Evolutionary conservation across 1,140 invertebrate species (phyloP).

Genomic region (Telenomus remus): DNA sequence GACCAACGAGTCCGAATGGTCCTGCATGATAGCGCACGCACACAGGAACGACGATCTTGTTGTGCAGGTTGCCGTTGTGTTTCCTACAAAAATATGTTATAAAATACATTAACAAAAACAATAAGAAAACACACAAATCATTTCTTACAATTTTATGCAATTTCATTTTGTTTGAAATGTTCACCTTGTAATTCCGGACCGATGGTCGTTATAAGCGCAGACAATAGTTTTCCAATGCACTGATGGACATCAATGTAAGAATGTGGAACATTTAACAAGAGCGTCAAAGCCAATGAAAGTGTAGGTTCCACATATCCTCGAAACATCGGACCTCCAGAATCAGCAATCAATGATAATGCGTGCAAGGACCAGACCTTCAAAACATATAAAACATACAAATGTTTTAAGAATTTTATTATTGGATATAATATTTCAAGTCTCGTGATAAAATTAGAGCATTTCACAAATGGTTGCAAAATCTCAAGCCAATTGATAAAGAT

Average conservation of each 20-base stretch:
- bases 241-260: constrained; percentile 95
- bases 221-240: constrained; percentile 94
- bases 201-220: constrained; percentile 96
- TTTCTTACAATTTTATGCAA: no score
- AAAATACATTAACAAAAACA: not conserved
- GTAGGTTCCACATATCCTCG: constrained; percentile 96
- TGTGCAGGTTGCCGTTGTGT: constrained; percentile 81
- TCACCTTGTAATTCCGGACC: constrained; percentile 96
- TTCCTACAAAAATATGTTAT: constrained; percentile 76
- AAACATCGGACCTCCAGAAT: constrained; percentile 99
- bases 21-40: constrained; percentile 94
- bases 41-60: constrained; percentile 88
- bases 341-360: constrained; percentile 95
- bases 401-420: no score
- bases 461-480: no score
- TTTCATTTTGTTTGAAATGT: not conserved
- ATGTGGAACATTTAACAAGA: constrained; percentile 91
- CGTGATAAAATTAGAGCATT: no score
- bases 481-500: no score
- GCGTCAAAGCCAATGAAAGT: constrained; percentile 89
- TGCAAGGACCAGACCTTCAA: constrained; percentile 95
- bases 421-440: no score
- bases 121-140: no score
- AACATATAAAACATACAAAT: no score
- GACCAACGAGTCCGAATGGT: constrained; percentile 91